Conservation (phyloP, 2,888 invertebrate genomes). For the Tolmerus cingulatus region DNA sequence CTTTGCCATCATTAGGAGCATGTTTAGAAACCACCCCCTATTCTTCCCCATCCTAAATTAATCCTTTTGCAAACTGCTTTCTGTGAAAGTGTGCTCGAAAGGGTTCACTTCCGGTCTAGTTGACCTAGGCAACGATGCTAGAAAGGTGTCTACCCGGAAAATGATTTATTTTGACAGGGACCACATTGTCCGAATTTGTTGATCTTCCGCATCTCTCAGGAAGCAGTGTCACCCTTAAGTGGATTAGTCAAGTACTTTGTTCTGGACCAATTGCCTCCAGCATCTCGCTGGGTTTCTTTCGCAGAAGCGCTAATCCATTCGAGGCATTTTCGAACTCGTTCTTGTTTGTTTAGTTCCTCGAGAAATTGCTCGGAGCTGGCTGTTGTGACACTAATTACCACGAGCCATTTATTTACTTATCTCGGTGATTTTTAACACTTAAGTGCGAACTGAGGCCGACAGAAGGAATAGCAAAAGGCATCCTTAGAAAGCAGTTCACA, state of each 20-base stretch:
- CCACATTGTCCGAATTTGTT: slow-evolving; percentile 15
- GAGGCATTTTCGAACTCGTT: not conserved
- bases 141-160: slow-evolving; percentile 3
- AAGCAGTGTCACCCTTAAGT: slow-evolving; percentile 35
- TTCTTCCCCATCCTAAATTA: not conserved
- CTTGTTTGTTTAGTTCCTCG: not conserved
- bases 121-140: not conserved
- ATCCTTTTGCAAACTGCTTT: not conserved
- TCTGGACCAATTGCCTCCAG: not conserved
- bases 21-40: slow-evolving; percentile 38
- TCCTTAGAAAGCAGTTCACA: slow-evolving; percentile 41
- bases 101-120: slow-evolving; percentile 30
- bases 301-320: not conserved
- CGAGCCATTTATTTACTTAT: slow-evolving; percentile 37
- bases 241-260: slow-evolving; percentile 38
- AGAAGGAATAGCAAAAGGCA: slow-evolving; percentile 11
- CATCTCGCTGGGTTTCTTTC: not conserved
- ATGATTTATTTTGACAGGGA: slow-evolving; percentile 42
- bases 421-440: slow-evolving; percentile 33
- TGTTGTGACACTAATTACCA: slow-evolving; percentile 38
- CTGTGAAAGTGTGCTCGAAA: not conserved
- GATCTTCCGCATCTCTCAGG: not conserved
- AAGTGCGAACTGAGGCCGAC: not conserved
- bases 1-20: slow-evolving; percentile 14
- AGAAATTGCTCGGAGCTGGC: not conserved